phyloP scores from a whole-genome alignment of 2,113 vertebrate species.

The Sinocyclocheilus anophthalmus region DNA sequence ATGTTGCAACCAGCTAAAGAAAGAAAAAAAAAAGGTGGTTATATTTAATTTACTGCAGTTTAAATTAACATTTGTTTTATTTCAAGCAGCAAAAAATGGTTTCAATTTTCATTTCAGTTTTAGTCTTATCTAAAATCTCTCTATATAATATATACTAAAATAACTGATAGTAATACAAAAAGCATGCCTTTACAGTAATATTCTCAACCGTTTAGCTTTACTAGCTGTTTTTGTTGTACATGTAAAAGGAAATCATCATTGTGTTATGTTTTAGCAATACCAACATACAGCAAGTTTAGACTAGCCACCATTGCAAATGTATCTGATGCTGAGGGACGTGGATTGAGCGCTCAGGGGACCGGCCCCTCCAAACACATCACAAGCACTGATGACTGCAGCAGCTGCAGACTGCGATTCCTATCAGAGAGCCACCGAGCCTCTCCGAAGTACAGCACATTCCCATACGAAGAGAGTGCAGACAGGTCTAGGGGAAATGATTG shows the following conservation, averaged over 20 bases:
- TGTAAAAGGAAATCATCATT: not conserved
- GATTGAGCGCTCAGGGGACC: slow-evolving; percentile 54
- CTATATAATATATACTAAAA: not conserved
- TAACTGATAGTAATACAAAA: not conserved
- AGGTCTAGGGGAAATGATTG: slow-evolving; percentile 60
- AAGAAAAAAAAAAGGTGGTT: too few species aligned
- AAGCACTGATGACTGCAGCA: slow-evolving; percentile 71
- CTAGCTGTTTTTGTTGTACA: not conserved
- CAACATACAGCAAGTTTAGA: not conserved
- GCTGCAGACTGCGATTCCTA: slow-evolving; percentile 72
- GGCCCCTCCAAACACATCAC: slow-evolving; percentile 38
- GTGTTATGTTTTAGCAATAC: not conserved
- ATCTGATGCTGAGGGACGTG: slow-evolving; percentile 52
- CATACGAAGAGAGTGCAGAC: slow-evolving; percentile 61
- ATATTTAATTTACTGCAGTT: too few species aligned
- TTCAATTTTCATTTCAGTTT: too few species aligned
- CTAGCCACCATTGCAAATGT: not conserved
- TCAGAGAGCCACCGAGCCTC: slow-evolving; percentile 63
- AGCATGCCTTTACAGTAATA: not conserved
- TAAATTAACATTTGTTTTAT: too few species aligned
- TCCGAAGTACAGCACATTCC: slow-evolving; percentile 50
- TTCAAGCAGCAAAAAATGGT: too few species aligned
- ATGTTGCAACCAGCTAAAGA: too few species aligned
- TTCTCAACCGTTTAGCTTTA: not conserved
- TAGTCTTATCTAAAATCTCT: too few species aligned